Base-by-base conservation (phyloP, 2,113 vertebrate species). In the Dipodomys stephensi region DNA sequence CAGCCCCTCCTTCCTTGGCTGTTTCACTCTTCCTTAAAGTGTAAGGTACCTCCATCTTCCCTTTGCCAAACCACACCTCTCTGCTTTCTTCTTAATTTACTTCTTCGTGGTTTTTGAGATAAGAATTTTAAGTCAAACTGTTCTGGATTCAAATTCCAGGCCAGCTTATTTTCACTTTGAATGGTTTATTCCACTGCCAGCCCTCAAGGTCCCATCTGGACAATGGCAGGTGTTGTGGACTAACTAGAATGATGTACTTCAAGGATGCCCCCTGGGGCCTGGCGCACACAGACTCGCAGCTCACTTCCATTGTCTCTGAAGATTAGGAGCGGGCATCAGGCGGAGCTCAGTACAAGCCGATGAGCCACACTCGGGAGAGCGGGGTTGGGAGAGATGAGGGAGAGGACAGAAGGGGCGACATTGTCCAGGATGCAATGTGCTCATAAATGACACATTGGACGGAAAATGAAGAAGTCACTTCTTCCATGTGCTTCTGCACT, bases 391-490 rank as follows among this genome's bases (percentile, higher is more conserved):
- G 53, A 16, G 53, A 16, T 57, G 53, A 57, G 53, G 53, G 53
- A 57, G 3, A 57, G 53, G 53, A 57, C 15, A 13, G 53, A 57
- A 57, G 53, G 53, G 15, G 12, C 15, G 53, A 57, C 16, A 57
- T 18, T 13, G 53, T 4, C 53, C 53, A 57, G 15, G 53, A 57
- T 57, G 15, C 53, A 49, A 8, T 12, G 35, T 39, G 35, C 35
- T 39, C 35, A 39, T 39, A 39, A 39, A 39, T 39, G 49, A 13
- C 12, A 53, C 12, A 2, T 53, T 53, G 12, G 12, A 53, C 0
- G 12, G 8, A 53, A 57, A 16, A 57, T 13, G 15, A 35, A 2
- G 23, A 53, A 2, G 20, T 18, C 30, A 12, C 0, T n/a, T 35
- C 32, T 12, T 64, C 76, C 74, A 22, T 27, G 46, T 3, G 65